Conservation (phyloP, 1,140 invertebrate genomes). For the Protaetia brevitarsis region DNA sequence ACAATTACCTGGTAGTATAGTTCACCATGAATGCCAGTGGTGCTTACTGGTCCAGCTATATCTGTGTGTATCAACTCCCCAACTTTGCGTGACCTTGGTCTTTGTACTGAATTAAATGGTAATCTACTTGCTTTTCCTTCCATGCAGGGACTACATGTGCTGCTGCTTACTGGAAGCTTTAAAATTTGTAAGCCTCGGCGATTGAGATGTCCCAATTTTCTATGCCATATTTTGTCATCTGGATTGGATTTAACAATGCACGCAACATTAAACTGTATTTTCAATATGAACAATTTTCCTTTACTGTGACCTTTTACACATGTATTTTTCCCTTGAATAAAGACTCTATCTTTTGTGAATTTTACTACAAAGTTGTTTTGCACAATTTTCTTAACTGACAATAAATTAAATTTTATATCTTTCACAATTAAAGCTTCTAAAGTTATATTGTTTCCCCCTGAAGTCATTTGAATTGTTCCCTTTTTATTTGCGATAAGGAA, state of each 20-base stretch:
- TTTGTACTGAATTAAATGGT: slow-evolving; percentile 28
- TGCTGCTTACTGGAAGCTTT: neutral
- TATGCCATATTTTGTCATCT: slow-evolving; percentile 24
- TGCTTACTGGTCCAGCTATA: slow-evolving; percentile 27
- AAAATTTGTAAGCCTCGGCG: slow-evolving; percentile 31
- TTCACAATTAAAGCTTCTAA: slow-evolving; percentile 16
- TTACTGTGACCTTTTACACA: slow-evolving; percentile 25
- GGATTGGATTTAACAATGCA: neutral
- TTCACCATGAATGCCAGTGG: slow-evolving; percentile 27
- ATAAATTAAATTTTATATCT: neutral
- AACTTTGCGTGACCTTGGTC: slow-evolving; percentile 23
- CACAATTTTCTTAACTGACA: slow-evolving; percentile 16
- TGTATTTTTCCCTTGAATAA: slow-evolving; percentile 29
- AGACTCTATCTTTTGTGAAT: slow-evolving; percentile 26
- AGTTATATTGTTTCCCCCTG: slow-evolving; percentile 23
- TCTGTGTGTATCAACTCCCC: slow-evolving; percentile 38
- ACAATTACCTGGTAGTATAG: slow-evolving; percentile 40
- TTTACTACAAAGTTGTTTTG: neutral
- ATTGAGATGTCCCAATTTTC: slow-evolving; percentile 34
- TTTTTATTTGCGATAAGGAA: slow-evolving; percentile 24
- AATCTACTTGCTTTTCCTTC: slow-evolving; percentile 30
- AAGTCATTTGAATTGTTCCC: slow-evolving; percentile 28
- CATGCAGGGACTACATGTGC: slow-evolving; percentile 29
- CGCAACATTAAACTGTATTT: neutral
- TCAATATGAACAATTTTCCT: slow-evolving; percentile 24